phyloP scores from a whole-genome alignment of 2,113 vertebrate species.

The Seriola aureovittata region DNA sequence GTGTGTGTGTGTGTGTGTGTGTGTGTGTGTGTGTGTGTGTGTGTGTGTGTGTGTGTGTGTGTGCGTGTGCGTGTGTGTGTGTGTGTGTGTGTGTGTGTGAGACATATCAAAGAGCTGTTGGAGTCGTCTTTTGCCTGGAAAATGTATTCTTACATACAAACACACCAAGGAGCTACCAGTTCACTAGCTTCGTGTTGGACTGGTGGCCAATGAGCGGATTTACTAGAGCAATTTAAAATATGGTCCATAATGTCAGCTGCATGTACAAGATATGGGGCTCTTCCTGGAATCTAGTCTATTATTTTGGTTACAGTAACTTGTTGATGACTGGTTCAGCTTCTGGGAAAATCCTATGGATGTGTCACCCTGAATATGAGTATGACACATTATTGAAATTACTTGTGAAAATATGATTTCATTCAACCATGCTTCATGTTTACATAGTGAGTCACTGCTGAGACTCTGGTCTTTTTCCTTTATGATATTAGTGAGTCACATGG shows the following conservation, averaged over 20 bases:
- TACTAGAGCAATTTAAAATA: background rate
- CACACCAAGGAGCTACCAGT: background rate
- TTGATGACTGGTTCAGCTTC: constrained; percentile 61
- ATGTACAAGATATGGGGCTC: background rate
- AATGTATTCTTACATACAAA: background rate
- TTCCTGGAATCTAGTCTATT: constrained; percentile 9
- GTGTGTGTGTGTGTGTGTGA: too few species aligned
- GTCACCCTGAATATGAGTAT: constrained; percentile 55
- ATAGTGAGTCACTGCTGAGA: constrained; percentile 59
- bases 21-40: background rate
- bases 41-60: too few species aligned
- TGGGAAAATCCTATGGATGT: constrained; percentile 70
- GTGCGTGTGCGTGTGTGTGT: background rate
- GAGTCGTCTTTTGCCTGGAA: background rate
- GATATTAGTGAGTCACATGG: constrained; percentile 58
- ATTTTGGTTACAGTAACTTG: background rate
- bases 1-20: too few species aligned
- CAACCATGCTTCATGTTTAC: constrained; percentile 44
- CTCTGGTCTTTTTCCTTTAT: constrained; percentile 36
- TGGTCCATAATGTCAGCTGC: background rate
- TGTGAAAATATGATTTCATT: constrained; percentile 73
- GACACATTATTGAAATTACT: constrained; percentile 56
- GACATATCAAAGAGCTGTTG: background rate
- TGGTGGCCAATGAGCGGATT: background rate
- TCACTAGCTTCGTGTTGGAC: background rate